Evolutionary conservation across 2,113 vertebrate species (phyloP).

Genomic region (Seriola dumerili): DNA sequence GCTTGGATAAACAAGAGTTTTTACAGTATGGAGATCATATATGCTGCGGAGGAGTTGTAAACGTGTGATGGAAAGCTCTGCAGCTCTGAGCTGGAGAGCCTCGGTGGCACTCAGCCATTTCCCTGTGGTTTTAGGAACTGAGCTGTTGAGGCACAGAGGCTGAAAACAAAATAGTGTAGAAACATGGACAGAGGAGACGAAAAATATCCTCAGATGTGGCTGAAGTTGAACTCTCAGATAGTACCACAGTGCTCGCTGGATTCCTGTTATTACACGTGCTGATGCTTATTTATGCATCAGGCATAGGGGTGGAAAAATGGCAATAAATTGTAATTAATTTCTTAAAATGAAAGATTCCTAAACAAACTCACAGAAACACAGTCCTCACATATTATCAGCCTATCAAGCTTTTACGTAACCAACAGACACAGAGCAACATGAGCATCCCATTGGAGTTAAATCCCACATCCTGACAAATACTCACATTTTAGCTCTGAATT

Average conservation of each 20-base stretch:
- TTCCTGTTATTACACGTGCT: conserved; percentile 16
- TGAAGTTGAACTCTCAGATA: conserved; percentile 18
- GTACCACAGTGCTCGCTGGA: background rate
- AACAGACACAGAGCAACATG: background rate
- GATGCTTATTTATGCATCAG: background rate
- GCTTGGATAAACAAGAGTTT: conserved; percentile 51
- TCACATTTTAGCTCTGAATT: background rate
- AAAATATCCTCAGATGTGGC: conserved; percentile 36
- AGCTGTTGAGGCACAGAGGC: conserved; percentile 58
- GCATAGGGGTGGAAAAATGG: background rate
- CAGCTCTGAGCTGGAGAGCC: conserved; percentile 67
- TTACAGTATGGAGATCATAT: conserved; percentile 54
- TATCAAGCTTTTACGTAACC: background rate
- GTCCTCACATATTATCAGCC: background rate
- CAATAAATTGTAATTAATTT: background rate
- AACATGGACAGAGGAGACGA: conserved; percentile 31
- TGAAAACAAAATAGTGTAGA: conserved; percentile 59
- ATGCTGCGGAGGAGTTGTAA: conserved; percentile 51
- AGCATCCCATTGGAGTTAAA: background rate
- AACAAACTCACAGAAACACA: background rate
- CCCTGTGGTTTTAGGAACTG: conserved; percentile 68
- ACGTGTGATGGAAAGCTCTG: conserved; percentile 66
- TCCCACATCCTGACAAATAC: background rate
- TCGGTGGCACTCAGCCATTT: conserved; percentile 70
- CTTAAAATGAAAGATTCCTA: background rate